Conservation (phyloP, 1,140 invertebrate genomes). For the Brachionus rubens region DNA sequence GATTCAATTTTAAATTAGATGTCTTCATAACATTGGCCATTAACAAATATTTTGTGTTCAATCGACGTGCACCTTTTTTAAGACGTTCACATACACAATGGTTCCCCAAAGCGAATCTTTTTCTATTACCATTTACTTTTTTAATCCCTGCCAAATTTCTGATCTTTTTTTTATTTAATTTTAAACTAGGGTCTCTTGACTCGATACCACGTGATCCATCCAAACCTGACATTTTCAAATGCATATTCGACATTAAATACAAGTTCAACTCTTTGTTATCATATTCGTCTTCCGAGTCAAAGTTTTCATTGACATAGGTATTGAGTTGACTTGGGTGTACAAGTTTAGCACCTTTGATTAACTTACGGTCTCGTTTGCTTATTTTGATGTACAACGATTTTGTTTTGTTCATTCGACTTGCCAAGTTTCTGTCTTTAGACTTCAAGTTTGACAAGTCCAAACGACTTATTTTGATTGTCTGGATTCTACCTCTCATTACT, state of each 20-base stretch:
- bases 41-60: conserved; percentile 39
- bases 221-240: conserved; percentile 3
- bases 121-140: background rate
- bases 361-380: background rate
- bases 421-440: background rate
- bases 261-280: conserved; percentile 22
- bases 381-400: conserved; percentile 20
- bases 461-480: conserved; percentile 37
- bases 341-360: conserved; percentile 19
- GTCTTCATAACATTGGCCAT: conserved; percentile 28
- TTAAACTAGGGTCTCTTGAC: background rate
- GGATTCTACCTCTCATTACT: conserved; percentile 1
- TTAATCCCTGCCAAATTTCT: background rate
- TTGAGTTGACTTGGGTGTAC: background rate
- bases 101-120: conserved; percentile 10
- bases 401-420: conserved; percentile 13
- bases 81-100: conserved; percentile 29
- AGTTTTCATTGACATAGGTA: conserved; percentile 2
- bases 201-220: background rate
- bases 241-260: conserved; percentile 35
- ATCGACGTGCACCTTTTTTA: conserved; percentile 7
- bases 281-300: background rate
- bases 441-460: conserved; percentile 19
- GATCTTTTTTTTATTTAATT: background rate
- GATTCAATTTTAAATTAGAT: background rate